Percentiles rank a stretch among this genome's conserved stretches.
Evolutionary conservation across 92 coral and sea anemone genomes (phyloP).

Genomic region (Phymanthus crucifer): DNA sequence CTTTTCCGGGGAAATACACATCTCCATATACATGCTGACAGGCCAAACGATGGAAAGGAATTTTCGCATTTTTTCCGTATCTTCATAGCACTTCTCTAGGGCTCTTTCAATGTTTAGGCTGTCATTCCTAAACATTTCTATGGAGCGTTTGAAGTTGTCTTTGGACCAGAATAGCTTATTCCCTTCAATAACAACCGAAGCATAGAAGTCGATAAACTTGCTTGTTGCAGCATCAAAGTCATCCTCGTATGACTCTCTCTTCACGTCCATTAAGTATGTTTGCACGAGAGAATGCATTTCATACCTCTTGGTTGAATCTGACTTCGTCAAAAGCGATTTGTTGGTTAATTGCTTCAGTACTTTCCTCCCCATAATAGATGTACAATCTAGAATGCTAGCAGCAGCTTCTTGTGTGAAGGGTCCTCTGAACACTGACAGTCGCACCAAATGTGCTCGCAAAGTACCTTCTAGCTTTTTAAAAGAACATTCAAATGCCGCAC

Average conservation of each 20-base stretch:
- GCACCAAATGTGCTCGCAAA: too few species aligned
- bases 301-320: neutral
- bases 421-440: too few species aligned
- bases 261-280: neutral
- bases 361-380: neutral
- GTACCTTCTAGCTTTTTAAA: too few species aligned
- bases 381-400: too few species aligned
- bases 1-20: neutral
- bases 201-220: neutral
- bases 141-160: neutral
- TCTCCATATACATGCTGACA: slow-evolving; percentile 4
- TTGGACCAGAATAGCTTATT: slow-evolving; percentile 7
- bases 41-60: neutral
- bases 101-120: slow-evolving; percentile 3
- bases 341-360: neutral
- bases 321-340: slow-evolving; percentile 3
- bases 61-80: neutral
- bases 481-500: too few species aligned
- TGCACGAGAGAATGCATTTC: slow-evolving; percentile 2
- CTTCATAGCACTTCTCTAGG: slow-evolving; percentile 4
- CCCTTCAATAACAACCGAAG: neutral
- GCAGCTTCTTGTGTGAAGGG: too few species aligned
- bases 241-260: neutral
- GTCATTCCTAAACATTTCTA: slow-evolving; percentile 17
- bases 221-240: neutral